Base-by-base conservation (phyloP, 2,888 invertebrate genomes). In the Nycteola revayana region DNA sequence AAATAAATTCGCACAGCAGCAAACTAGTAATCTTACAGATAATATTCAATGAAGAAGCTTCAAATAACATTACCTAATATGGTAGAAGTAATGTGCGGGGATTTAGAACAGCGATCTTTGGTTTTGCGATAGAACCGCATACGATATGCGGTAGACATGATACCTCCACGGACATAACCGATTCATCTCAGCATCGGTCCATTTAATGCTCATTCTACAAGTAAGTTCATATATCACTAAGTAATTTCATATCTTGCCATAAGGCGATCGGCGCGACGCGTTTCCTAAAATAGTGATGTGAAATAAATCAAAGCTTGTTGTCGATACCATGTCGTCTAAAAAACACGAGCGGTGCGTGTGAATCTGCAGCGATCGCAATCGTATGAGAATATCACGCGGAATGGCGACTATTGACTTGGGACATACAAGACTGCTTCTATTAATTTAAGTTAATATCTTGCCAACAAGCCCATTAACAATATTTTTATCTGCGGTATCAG, bases 281-380 rank as follows among this genome's bases (percentile, higher is more conserved):
- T 78, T 85, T 81, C 87, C 87, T 88, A 87, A 88, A 87, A 83
- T 75, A 87, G 87, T 78, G 80, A 75, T 85, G 75, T 79, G 80
- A 85, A 83, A 85, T 86, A 86, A 82, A 86, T 88, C 84, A 80
- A 66, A 73, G 80, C 80, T 75, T 65, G 60, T 66, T 73, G 69
- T 80, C 78, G 81, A 78, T 84, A 79, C 60, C 55, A 52, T 51
- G 51, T 38, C 47, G 56, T 61, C 66, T 70, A 75, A 85, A 85
- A 86, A 21, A 85, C 79, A 52, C 48, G 42, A 49, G 60, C 62
- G 56, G 65, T 56, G 73, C 84, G 82, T 86, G 87, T 86, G 87
- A 88, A 88, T 87, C 87, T 79, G 69, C 80, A 74, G 41, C 61
- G 57, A 48, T 49, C 52, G 61, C 74, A 68, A 73, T 79, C 77